Conservation (phyloP, 2,113 vertebrate species). For the Amphiprion ocellaris region DNA sequence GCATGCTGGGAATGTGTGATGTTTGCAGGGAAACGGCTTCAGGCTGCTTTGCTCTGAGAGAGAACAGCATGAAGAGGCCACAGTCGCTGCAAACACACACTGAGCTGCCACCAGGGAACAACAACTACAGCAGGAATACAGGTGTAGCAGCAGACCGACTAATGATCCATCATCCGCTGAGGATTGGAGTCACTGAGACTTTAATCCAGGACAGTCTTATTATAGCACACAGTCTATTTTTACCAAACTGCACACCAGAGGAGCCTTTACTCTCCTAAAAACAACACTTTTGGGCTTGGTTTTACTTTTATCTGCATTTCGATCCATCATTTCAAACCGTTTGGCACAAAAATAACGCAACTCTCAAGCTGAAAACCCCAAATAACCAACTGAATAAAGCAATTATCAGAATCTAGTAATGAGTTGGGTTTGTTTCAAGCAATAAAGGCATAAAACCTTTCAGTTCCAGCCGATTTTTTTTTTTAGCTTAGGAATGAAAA, state of each 20-base stretch:
- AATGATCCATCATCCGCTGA: slow-evolving; percentile 47
- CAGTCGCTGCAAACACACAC: background rate
- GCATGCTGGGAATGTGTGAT: slow-evolving; percentile 14
- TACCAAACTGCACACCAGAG: slow-evolving; percentile 10
- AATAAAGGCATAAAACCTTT: too few species aligned
- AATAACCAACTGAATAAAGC: too few species aligned
- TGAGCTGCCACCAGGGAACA: slow-evolving; percentile 13
- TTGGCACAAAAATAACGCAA: slow-evolving; percentile 2
- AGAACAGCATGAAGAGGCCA: slow-evolving; percentile 33
- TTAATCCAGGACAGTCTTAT: slow-evolving; percentile 63
- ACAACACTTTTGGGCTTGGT: background rate
- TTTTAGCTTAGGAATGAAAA: too few species aligned
- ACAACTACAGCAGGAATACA: slow-evolving; percentile 15
- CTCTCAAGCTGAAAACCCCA: too few species aligned
- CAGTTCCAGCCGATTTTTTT: too few species aligned
- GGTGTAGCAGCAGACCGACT: slow-evolving; percentile 14
- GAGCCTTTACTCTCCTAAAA: background rate
- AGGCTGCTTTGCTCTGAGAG: slow-evolving; percentile 39
- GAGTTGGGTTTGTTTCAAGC: too few species aligned
- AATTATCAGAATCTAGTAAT: too few species aligned
- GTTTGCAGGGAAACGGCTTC: slow-evolving; percentile 33
- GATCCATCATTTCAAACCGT: background rate
- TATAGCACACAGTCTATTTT: slow-evolving; percentile 56
- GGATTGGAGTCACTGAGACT: slow-evolving; percentile 53
- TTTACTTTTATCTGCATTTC: slow-evolving; percentile 24